A percentile compares a stretch with the other conserved stretches of the same genome.
These are phyloP conservation scores for Leptinotarsa tumamoca DNA, from an alignment of 2,888 invertebrate genomes.

Conservation along the genomic window DNA sequence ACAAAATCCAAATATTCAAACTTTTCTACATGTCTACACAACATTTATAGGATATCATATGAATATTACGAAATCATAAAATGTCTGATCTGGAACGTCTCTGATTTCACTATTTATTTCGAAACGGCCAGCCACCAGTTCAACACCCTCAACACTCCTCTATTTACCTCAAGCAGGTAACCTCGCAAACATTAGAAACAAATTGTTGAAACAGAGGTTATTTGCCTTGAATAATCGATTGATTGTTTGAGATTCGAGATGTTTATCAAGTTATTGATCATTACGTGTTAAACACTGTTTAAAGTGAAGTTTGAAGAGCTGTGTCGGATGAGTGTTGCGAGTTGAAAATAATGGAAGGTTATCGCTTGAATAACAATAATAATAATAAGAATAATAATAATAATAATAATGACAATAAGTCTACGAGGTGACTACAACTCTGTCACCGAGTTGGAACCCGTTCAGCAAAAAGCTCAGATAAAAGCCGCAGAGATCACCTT, in stretches of 20 bases:
- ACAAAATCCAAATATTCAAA: no score
- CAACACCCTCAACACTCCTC: constrained; percentile 34
- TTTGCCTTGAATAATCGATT: constrained; percentile 58
- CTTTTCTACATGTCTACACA: no score
- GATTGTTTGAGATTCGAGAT: constrained; percentile 51
- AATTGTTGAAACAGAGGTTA: constrained; percentile 45
- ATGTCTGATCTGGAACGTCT: not conserved
- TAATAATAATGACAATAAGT: no score
- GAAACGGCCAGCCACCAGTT: not conserved
- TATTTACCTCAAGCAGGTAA: constrained; percentile 52
- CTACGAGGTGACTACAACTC: no score
- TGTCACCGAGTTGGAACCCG: no score
- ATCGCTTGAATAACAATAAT: no score
- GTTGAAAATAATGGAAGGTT: not conserved
- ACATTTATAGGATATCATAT: no score
- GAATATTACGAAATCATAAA: no score
- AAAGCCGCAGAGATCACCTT: no score
- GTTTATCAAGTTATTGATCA: constrained; percentile 57
- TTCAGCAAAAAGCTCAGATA: no score
- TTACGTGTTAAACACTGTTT: constrained; percentile 32
- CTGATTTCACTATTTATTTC: not conserved
- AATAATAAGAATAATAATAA: no score
- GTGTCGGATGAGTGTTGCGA: not conserved
- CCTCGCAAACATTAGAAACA: constrained; percentile 51
- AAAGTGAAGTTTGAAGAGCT: not conserved